These are phyloP conservation scores for Megaptera novaeangliae DNA, from an alignment of 2,113 vertebrate genomes.

Conservation along the genomic window DNA sequence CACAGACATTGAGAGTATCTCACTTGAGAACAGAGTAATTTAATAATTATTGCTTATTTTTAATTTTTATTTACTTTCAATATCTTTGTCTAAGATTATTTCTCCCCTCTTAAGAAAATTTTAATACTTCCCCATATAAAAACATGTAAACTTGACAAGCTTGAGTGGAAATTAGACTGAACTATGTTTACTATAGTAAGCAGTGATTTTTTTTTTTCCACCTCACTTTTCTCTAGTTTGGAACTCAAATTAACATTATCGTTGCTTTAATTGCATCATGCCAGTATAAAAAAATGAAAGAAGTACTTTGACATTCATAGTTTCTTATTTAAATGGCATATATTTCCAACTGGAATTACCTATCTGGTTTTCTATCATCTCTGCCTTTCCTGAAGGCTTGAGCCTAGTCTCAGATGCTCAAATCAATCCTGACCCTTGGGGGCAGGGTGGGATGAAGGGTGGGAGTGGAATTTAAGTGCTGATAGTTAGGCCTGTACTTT, in stretches of 20 bases:
- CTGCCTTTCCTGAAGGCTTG: not conserved
- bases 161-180: not conserved
- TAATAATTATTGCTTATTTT: not conserved
- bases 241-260: slow-evolving; percentile 25
- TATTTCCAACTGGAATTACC: not conserved
- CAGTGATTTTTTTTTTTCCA: not conserved
- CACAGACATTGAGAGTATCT: not conserved
- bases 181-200: not conserved
- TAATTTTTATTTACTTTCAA: not conserved
- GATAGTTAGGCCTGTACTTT: not conserved
- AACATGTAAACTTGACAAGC: not conserved
- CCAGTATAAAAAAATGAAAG: not conserved
- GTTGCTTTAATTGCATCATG: not conserved
- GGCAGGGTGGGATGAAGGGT: not conserved
- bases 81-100: not conserved
- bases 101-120: not conserved
- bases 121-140: not conserved
- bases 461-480: not conserved
- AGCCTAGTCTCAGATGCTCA: not conserved
- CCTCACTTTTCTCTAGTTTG: not conserved
- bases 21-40: not conserved
- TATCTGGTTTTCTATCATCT: not conserved
- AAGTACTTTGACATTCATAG: not conserved
- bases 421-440: not conserved
- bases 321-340: not conserved